Percentiles rank a stretch among this genome's conserved stretches.
These are phyloP conservation scores for Lordiphosa andalusiaca DNA, from an alignment of 2,888 invertebrate genomes.

Conservation along the genomic window DNA sequence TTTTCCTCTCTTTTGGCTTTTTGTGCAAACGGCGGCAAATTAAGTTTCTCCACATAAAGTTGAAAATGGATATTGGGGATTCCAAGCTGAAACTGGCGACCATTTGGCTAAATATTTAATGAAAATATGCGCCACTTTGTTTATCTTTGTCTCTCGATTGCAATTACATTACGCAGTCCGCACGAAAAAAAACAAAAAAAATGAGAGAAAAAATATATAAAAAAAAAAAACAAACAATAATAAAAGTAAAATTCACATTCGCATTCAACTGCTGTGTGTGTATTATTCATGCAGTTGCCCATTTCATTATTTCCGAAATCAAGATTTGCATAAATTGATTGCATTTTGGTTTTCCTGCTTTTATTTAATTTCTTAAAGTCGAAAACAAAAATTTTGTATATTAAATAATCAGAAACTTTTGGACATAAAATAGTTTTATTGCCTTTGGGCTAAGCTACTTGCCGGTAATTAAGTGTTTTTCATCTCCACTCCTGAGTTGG, in stretches of 20 bases:
- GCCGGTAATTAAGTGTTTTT: slow-evolving; percentile 57
- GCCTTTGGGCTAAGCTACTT: slow-evolving; percentile 52
- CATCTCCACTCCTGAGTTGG: slow-evolving; percentile 21
- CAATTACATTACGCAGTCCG: slow-evolving; percentile 56
- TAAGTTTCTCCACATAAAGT: slow-evolving; percentile 61
- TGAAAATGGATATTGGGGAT: slow-evolving; percentile 45
- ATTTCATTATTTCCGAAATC: slow-evolving; percentile 63
- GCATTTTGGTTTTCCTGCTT: slow-evolving; percentile 28
- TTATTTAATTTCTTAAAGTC: slow-evolving; percentile 37
- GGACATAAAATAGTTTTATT: slow-evolving; percentile 70
- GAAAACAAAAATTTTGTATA: slow-evolving; percentile 46
- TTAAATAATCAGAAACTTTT: slow-evolving; percentile 61
- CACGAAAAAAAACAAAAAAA: background rate
- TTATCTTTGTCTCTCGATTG: slow-evolving; percentile 41
- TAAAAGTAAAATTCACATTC: slow-evolving; percentile 10
- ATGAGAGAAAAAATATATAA: too few relatives aligned
- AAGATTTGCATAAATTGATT: slow-evolving; percentile 68
- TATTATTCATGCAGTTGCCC: slow-evolving; percentile 58
- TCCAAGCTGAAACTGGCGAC: slow-evolving; percentile 38
- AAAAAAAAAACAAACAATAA: slow-evolving; percentile 10
- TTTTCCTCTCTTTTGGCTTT: slow-evolving; percentile 7
- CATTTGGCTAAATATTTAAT: slow-evolving; percentile 67
- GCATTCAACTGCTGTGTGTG: slow-evolving; percentile 17
- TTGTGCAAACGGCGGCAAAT: slow-evolving; percentile 61
- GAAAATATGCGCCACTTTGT: slow-evolving; percentile 58